Percentiles rank a stretch among this genome's conserved stretches.
These are phyloP conservation scores for Emydocephalus ijimae DNA, from an alignment of 2,113 vertebrate genomes.

Conservation along the genomic window DNA sequence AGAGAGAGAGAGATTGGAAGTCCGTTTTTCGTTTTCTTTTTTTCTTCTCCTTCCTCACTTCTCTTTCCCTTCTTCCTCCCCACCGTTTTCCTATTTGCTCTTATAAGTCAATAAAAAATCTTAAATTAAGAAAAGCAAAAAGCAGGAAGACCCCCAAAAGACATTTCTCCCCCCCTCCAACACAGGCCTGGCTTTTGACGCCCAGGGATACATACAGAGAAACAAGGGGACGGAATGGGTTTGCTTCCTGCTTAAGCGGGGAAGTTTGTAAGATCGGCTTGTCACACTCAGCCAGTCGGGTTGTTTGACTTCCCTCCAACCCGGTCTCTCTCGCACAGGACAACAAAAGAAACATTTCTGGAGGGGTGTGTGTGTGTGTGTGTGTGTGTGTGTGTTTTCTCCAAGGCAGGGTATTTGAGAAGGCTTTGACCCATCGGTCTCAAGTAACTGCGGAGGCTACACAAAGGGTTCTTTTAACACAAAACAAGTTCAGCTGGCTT, in stretches of 20 bases:
- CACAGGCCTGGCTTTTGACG: background rate
- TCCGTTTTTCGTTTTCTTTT: no score
- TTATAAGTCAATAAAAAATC: no score
- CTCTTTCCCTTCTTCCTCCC: no score
- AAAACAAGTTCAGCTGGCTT: background rate
- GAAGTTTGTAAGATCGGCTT: background rate
- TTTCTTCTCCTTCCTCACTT: no score
- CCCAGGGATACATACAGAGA: background rate
- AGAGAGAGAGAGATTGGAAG: no score
- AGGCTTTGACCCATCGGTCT: background rate
- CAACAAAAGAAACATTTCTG: conserved; percentile 6
- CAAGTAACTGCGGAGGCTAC: background rate
- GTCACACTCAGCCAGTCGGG: background rate
- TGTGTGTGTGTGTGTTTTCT: no score
- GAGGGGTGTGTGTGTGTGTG: no score
- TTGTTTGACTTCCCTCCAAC: background rate
- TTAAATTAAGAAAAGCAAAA: background rate
- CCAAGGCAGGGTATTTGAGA: conserved; percentile 15
- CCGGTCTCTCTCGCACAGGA: background rate
- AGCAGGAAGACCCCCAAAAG: background rate
- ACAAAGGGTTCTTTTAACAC: background rate
- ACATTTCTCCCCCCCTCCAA: background rate
- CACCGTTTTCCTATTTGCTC: no score
- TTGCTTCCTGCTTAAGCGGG: background rate
- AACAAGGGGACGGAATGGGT: background rate